Base-by-base conservation (phyloP, 2,888 invertebrate species). In the Eristalis arbustorum region DNA sequence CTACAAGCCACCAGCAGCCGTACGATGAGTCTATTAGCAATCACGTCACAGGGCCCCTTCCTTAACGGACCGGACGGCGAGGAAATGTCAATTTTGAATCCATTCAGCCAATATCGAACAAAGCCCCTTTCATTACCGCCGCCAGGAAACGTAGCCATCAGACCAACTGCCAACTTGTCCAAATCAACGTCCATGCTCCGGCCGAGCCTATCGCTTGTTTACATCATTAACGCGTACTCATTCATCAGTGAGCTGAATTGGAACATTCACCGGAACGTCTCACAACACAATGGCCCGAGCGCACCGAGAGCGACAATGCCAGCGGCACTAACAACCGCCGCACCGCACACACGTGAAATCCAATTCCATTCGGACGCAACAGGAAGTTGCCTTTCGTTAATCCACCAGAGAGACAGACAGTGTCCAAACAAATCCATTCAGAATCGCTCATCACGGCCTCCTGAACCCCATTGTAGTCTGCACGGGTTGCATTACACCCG, bases 301-400 rank as follows among this genome's bases (percentile, higher is more conserved):
- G 69, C 66, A 18, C 49, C 49, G 49, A 18, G 18, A 18, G 8
- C 49, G 49, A 1, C 66, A 18, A 6, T n/a, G 49, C 8, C 49
- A 18, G 0, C 49, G 49, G 8, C 49, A 18, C 49, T 18, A 8
- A 49, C 49, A 49, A 18, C 49, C 49, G 14, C 14, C n/a, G 10
- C n/a, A 10, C 11, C 62, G 42, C 82, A 59, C 69, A 57, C 42
- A 22, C 69, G 61, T 68, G 40, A 25, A 64, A 77, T 31, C 25
- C 22, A 78, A 78, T 74, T 79, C 28, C 57, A 83, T 79, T 73
- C 63, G 62, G 42, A 73, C 64, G 73, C 73, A 73, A 73, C 73
- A 73, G 73, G 73, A 73, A 73, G 73, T 64, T 64, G 66, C 18
- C 22, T 13, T 63, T 49, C 56, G 37, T 59, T 64, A 56, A 56